These are phyloP conservation scores for Galagoides demidoff DNA, from an alignment of 2,797 vertebrate species.

Conservation along the genomic window DNA sequence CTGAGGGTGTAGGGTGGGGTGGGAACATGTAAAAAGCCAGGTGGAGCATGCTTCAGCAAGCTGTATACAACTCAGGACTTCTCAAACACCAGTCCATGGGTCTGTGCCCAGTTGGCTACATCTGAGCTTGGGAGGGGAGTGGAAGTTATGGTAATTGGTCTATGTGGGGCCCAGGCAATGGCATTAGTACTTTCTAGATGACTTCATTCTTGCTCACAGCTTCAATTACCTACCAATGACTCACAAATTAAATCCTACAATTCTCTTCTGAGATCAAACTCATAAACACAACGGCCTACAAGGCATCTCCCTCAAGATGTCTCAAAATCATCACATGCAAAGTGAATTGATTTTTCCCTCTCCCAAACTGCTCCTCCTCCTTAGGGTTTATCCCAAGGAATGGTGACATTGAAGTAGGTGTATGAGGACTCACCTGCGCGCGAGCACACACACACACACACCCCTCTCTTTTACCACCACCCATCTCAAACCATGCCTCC, in stretches of 20 bases:
- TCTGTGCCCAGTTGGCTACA: background rate
- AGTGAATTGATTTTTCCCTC: background rate
- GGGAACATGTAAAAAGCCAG: background rate
- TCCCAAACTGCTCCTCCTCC: background rate
- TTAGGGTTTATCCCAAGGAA: background rate
- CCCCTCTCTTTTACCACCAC: background rate
- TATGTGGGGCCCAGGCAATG: background rate
- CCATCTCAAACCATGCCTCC: background rate
- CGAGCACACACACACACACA: background rate
- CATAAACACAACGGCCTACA: background rate
- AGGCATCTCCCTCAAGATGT: background rate
- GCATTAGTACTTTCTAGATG: background rate
- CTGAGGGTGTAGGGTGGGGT: background rate
- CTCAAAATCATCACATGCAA: background rate
- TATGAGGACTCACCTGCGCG: background rate
- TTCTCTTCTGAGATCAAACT: conserved; percentile 34
- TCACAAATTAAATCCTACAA: background rate
- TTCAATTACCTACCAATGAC: background rate
- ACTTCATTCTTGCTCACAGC: background rate
- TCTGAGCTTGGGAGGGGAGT: background rate
- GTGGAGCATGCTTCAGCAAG: background rate
- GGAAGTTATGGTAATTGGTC: background rate
- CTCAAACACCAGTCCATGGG: background rate
- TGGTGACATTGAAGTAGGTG: background rate
- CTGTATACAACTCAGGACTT: background rate